A percentile compares a stretch with the other conserved stretches of the same genome.
phyloP scores from a whole-genome alignment of 2,888 invertebrate genomes.

The Andrena camellia region DNA sequence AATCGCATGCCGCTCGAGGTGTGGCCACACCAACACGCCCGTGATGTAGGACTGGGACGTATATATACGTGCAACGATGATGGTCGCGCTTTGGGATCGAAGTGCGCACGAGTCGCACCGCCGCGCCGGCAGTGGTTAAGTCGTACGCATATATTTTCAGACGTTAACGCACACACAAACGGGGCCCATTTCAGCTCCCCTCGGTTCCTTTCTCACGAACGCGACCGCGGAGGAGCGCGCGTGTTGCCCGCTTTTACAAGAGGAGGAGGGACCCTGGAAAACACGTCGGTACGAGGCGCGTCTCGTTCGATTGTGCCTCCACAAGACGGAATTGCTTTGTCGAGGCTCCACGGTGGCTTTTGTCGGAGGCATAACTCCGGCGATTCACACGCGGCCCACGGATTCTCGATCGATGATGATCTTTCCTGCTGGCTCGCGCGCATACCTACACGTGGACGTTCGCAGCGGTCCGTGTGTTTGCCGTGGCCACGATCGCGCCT shows the following conservation, averaged over 20 bases:
- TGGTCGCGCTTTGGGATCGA: background rate
- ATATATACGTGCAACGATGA: conserved; percentile 2
- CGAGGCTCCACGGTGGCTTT: conserved; percentile 64
- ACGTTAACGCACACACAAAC: conserved; percentile 41
- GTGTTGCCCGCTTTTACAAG: conserved; percentile 38
- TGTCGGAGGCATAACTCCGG: conserved; percentile 76
- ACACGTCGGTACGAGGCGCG: conserved; percentile 69
- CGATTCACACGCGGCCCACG: conserved; percentile 82
- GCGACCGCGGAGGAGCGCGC: background rate
- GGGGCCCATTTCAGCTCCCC: conserved; percentile 15
- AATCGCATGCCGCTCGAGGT: conserved; percentile 67
- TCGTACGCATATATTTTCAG: conserved; percentile 40
- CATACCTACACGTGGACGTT: conserved; percentile 41
- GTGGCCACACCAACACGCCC: conserved; percentile 61
- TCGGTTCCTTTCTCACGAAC: conserved; percentile 52
- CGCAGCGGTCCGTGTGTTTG: conserved; percentile 25
- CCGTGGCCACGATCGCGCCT: conserved; percentile 32
- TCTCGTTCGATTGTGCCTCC: conserved; percentile 72
- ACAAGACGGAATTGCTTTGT: conserved; percentile 74
- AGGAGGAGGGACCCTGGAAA: conserved; percentile 34
- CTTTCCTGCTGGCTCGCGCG: conserved; percentile 49
- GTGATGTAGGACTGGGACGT: background rate
- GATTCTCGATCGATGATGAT: conserved; percentile 70
- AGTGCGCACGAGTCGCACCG: background rate
- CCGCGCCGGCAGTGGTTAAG: conserved; percentile 7